phyloP scores from a whole-genome alignment of 2,113 vertebrate genomes.

The Sturnus vulgaris region DNA sequence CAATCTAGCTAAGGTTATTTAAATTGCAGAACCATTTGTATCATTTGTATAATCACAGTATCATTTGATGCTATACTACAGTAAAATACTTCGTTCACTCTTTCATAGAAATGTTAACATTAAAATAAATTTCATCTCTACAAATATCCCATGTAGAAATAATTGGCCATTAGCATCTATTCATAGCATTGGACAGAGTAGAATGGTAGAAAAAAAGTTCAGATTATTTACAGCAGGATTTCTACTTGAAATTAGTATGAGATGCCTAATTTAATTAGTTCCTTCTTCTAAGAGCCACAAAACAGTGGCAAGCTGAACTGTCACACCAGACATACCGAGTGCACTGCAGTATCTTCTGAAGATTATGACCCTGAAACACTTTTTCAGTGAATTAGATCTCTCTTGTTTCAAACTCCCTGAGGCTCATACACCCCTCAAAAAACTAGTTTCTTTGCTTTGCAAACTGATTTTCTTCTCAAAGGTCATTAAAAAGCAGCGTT shows the following conservation, averaged over 20 bases:
- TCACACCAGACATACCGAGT: background rate
- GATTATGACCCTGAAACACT: background rate
- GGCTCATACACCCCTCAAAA: background rate
- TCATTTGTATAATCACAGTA: background rate
- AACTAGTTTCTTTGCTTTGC: slow-evolving; percentile 22
- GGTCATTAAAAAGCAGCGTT: slow-evolving; percentile 23
- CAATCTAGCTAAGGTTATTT: background rate
- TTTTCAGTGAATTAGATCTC: background rate
- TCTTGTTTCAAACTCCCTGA: background rate
- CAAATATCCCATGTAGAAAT: background rate
- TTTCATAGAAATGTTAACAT: slow-evolving; percentile 19
- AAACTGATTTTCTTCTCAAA: slow-evolving; percentile 35
- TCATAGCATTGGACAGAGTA: background rate
- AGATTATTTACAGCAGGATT: background rate
- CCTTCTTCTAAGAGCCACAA: background rate
- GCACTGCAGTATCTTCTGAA: background rate
- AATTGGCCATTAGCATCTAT: background rate
- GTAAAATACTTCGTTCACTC: background rate
- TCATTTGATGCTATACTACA: background rate
- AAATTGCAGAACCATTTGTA: background rate
- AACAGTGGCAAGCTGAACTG: background rate
- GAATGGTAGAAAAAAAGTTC: background rate
- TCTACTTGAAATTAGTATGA: background rate
- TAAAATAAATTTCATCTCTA: background rate
- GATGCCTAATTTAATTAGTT: background rate